These are phyloP conservation scores for Ormyrus nitidulus DNA, from an alignment of 2,888 invertebrate genomes.

Conservation along the genomic window DNA sequence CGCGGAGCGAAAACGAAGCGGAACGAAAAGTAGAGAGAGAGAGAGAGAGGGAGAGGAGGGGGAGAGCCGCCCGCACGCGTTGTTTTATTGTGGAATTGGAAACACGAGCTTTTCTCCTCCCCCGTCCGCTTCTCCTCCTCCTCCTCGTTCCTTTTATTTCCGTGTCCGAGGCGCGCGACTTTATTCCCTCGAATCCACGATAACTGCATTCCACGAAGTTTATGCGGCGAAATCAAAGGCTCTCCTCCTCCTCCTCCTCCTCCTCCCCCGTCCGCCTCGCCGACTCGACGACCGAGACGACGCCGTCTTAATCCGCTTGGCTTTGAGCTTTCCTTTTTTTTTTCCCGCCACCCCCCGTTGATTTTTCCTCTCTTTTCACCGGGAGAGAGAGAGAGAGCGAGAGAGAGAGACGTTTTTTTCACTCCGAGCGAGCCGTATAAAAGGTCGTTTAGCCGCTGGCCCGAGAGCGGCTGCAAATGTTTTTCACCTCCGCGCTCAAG, in stretches of 20 bases:
- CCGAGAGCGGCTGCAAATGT: no score
- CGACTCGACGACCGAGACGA: neutral
- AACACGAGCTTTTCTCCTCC: conserved; percentile 54
- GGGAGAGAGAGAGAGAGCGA: no score
- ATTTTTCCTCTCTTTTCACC: conserved; percentile 2
- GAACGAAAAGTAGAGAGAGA: conserved; percentile 13
- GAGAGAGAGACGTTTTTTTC: no score
- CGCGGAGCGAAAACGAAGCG: conserved; percentile 1
- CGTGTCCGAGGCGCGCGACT: conserved; percentile 45
- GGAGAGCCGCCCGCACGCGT: neutral
- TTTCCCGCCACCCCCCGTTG: neutral
- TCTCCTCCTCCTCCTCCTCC: neutral
- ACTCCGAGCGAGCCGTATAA: neutral
- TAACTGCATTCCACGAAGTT: conserved; percentile 54
- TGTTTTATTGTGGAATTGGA: conserved; percentile 55
- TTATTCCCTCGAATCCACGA: conserved; percentile 54
- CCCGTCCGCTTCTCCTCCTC: conserved; percentile 2
- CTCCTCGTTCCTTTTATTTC: conserved; percentile 39
- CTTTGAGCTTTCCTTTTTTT: conserved; percentile 6
- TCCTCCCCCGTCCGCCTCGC: neutral
- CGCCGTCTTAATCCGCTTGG: conserved; percentile 37
- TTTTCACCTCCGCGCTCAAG: no score
- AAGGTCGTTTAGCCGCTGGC: neutral
- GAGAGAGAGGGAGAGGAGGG: neutral
- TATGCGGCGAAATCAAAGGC: conserved; percentile 51